phyloP scores from a whole-genome alignment of 1,140 invertebrate genomes.

The Drosophila navojoa region DNA sequence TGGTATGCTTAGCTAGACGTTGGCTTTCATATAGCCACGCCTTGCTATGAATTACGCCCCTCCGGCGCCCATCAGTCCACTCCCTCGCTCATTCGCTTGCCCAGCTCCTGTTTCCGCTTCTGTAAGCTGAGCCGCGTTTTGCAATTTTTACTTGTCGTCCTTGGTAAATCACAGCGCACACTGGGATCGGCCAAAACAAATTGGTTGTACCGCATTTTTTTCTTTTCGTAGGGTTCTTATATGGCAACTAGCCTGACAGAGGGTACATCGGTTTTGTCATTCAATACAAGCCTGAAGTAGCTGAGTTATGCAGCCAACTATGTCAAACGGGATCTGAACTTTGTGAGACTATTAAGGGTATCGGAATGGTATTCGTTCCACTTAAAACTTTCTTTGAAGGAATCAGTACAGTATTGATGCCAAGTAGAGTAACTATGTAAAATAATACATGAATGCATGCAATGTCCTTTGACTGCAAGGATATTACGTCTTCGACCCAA shows the following conservation, averaged over 20 bases:
- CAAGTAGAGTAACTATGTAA: too few species aligned
- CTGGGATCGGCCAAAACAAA: constrained; percentile 30
- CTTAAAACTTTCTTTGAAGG: too few species aligned
- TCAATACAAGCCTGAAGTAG: too few species aligned
- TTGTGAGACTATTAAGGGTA: too few species aligned
- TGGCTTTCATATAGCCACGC: constrained; percentile 12
- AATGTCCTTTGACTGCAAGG: neutral
- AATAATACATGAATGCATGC: too few species aligned
- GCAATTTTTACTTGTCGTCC: constrained; percentile 45
- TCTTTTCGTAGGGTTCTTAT: neutral
- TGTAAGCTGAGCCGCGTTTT: constrained; percentile 36
- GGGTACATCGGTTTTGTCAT: constrained; percentile 7
- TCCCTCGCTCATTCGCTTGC: neutral
- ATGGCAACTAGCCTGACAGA: neutral
- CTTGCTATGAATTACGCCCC: neutral
- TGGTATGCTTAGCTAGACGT: constrained; percentile 18
- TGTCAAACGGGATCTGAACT: too few species aligned
- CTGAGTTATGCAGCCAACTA: neutral
- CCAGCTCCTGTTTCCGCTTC: constrained; percentile 10
- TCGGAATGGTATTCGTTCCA: too few species aligned
- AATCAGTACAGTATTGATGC: too few species aligned
- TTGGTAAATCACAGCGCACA: constrained; percentile 48
- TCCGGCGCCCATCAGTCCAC: neutral
- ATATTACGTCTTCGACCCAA: neutral
- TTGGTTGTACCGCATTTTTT: constrained; percentile 34